phyloP scores from a whole-genome alignment of 2,113 vertebrate species.

The Suricata suricatta region DNA sequence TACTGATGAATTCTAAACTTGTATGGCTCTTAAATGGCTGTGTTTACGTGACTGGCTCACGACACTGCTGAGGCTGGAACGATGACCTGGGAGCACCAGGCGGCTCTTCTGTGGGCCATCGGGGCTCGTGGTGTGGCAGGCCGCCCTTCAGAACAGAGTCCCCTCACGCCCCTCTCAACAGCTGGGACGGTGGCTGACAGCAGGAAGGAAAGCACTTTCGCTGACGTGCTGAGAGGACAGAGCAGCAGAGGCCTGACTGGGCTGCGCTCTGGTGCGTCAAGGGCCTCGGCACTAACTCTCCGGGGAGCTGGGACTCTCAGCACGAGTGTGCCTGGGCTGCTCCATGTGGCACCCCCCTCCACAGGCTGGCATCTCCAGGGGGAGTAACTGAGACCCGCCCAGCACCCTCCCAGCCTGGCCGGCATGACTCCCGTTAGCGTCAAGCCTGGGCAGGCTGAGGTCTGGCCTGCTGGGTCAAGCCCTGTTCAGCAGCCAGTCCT shows the following conservation, averaged over 20 bases:
- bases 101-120: not conserved
- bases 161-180: not conserved
- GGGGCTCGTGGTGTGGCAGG: not conserved
- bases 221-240: not conserved
- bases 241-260: not conserved
- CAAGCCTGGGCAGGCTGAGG: not conserved
- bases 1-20: not conserved
- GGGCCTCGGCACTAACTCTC: not conserved
- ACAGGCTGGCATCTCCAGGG: not conserved
- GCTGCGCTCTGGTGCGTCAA: not conserved
- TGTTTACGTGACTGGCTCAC: not conserved
- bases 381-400: not conserved
- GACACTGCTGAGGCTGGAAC: not conserved
- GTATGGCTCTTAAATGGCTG: not conserved
- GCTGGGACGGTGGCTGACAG: not conserved
- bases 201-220: not conserved
- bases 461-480: not conserved
- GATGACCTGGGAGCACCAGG: not conserved
- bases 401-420: not conserved
- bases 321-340: not conserved
- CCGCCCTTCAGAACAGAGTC: not conserved
- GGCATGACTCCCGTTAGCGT: not conserved
- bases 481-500: not conserved
- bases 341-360: not conserved
- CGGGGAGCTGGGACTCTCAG: not conserved